Percentiles rank a stretch among this genome's conserved stretches.
phyloP scores from a whole-genome alignment of 2,113 vertebrate species.

The Burhinus bistriatus region DNA sequence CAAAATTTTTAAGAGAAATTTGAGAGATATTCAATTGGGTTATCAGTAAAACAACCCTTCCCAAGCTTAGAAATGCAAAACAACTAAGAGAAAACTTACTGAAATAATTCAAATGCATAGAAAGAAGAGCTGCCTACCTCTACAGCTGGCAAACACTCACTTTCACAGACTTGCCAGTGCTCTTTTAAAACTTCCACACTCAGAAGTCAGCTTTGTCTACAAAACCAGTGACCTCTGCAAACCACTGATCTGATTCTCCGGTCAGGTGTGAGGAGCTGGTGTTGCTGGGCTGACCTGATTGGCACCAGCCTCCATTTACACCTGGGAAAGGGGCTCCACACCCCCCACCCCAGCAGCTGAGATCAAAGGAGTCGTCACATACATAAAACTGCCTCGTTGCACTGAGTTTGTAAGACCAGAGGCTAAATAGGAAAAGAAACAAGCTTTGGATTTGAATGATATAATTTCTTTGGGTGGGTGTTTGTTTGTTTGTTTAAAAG shows the following conservation, averaged over 20 bases:
- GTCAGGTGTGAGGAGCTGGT: background rate
- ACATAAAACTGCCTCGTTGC: accelerated
- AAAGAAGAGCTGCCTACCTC: background rate
- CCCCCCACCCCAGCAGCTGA: background rate
- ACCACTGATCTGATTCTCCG: background rate
- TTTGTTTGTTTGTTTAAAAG: background rate
- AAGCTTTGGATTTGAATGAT: background rate
- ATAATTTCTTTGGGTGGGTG: background rate
- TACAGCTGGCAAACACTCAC: background rate
- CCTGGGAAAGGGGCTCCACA: background rate
- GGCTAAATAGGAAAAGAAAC: background rate
- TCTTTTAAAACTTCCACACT: background rate
- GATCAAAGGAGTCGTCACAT: no score
- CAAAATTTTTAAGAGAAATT: background rate
- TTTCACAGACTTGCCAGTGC: background rate
- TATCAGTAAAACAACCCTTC: background rate
- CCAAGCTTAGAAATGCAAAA: background rate
- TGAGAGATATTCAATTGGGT: background rate
- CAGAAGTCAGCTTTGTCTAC: background rate
- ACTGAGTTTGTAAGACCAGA: background rate
- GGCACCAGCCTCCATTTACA: background rate
- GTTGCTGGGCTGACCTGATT: background rate
- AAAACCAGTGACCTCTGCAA: accelerated
- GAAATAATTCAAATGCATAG: background rate
- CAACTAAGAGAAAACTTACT: background rate